These are phyloP conservation scores for Idaea biselata DNA, from an alignment of 2,888 invertebrate species.

Conservation along the genomic window DNA sequence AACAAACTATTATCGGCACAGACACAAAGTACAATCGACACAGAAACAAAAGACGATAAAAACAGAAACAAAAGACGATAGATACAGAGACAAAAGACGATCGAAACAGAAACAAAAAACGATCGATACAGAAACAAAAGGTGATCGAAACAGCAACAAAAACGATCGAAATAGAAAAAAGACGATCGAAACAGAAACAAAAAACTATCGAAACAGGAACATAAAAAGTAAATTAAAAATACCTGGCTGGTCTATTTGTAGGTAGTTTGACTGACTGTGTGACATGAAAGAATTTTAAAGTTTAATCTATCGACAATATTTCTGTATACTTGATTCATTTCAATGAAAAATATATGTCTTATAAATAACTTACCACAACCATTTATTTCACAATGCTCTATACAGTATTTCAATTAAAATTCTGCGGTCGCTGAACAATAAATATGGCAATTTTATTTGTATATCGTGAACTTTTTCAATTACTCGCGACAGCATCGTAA, in stretches of 20 bases:
- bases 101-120: too few species aligned
- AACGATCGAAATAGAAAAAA: too few species aligned
- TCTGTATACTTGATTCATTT: neutral
- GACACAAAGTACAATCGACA: too few species aligned
- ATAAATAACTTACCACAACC: neutral
- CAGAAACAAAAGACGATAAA: too few species aligned
- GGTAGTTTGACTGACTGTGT: too few species aligned
- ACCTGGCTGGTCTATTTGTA: conserved; percentile 4
- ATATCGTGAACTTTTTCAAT: conserved; percentile 31
- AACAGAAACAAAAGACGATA: too few species aligned
- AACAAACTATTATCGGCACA: too few species aligned
- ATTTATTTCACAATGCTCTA: conserved; percentile 37
- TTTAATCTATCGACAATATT: neutral
- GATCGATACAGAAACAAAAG: too few species aligned
- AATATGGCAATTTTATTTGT: conserved; percentile 20
- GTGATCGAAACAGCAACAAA: too few species aligned
- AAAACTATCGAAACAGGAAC: too few species aligned
- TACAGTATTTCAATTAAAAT: conserved; percentile 20
- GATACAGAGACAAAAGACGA: too few species aligned
- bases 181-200: too few species aligned
- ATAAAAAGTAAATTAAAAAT: conserved; percentile 17
- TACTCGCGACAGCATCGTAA: conserved; percentile 24
- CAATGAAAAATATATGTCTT: neutral
- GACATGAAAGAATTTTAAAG: neutral
- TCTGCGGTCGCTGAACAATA: conserved; percentile 11